Evolutionary conservation across 2,888 invertebrate genomes (phyloP).

Genomic region (Lasius fuliginosus): DNA sequence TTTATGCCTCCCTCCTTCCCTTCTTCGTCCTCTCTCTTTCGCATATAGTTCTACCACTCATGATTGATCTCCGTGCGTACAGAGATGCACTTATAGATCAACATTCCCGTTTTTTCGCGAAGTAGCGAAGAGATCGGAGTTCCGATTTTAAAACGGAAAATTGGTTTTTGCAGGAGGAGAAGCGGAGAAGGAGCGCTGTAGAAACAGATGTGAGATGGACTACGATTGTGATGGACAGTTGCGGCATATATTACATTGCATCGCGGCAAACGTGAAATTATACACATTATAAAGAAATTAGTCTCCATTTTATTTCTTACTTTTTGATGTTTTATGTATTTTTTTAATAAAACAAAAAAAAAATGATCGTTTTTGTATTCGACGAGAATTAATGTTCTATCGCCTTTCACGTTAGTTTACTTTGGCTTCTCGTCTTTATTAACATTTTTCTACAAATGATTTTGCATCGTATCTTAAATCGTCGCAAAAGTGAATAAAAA

Average conservation of each 20-base stretch:
- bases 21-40: constrained; percentile 23
- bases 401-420: background rate
- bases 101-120: constrained; percentile 18
- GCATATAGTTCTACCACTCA: constrained; percentile 23
- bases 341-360: background rate
- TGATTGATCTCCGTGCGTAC: background rate
- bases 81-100: constrained; percentile 11
- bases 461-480: constrained; percentile 12
- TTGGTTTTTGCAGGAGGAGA: background rate
- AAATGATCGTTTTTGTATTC: background rate
- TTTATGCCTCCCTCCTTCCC: constrained; percentile 48
- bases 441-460: background rate
- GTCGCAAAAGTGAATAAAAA: constrained; percentile 4
- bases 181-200: background rate
- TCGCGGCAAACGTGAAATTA: background rate
- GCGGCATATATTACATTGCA: background rate
- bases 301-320: background rate
- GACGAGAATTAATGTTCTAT: background rate
- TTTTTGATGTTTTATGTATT: background rate
- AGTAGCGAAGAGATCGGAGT: background rate
- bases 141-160: constrained; percentile 18
- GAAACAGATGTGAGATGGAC: constrained; percentile 34
- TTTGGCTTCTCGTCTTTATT: background rate
- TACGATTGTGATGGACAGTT: constrained; percentile 11
- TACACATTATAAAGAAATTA: background rate